These are phyloP conservation scores for Tetranychus urticae DNA, from an alignment of 1,140 invertebrate genomes.

Conservation along the genomic window DNA sequence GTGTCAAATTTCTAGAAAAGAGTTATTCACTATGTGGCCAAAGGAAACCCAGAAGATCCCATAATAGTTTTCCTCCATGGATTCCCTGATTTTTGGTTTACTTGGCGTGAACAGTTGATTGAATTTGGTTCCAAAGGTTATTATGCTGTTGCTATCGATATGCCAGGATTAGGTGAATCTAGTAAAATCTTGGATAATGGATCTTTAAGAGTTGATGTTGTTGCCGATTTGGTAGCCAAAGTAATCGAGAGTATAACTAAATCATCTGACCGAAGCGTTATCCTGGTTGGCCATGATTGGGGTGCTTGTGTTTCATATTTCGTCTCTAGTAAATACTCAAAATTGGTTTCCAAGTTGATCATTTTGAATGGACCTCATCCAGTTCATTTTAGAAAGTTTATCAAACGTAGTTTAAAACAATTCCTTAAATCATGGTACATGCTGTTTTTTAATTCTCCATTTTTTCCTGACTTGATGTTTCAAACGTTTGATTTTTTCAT, in stretches of 20 bases:
- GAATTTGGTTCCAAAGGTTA: conserved; percentile 20
- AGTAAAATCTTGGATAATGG: conserved; percentile 39
- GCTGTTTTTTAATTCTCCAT: conserved; percentile 38
- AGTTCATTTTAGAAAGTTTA: conserved; percentile 33
- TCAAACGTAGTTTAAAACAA: conserved; percentile 27
- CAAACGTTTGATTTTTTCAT: conserved; percentile 31
- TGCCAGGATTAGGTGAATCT: conserved; percentile 55
- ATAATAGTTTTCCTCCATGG: conserved; percentile 25
- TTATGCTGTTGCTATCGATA: conserved; percentile 37
- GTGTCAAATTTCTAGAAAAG: too few relatives aligned
- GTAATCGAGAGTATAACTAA: background rate
- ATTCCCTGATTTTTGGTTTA: conserved; percentile 27
- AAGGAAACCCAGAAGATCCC: conserved; percentile 18
- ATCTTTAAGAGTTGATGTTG: conserved; percentile 32
- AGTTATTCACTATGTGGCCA: conserved; percentile 20
- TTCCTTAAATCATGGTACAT: conserved; percentile 33
- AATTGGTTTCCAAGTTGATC: conserved; percentile 42
- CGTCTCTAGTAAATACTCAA: conserved; percentile 34
- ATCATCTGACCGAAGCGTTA: background rate
- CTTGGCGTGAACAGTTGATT: conserved; percentile 27
- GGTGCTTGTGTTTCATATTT: conserved; percentile 20
- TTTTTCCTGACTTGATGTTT: conserved; percentile 37
- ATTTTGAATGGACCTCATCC: conserved; percentile 52
- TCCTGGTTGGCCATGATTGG: conserved; percentile 22
- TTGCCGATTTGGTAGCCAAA: conserved; percentile 37